Conservation (phyloP, 2,113 vertebrate genomes). For the Protomyctophum bolini region DNA sequence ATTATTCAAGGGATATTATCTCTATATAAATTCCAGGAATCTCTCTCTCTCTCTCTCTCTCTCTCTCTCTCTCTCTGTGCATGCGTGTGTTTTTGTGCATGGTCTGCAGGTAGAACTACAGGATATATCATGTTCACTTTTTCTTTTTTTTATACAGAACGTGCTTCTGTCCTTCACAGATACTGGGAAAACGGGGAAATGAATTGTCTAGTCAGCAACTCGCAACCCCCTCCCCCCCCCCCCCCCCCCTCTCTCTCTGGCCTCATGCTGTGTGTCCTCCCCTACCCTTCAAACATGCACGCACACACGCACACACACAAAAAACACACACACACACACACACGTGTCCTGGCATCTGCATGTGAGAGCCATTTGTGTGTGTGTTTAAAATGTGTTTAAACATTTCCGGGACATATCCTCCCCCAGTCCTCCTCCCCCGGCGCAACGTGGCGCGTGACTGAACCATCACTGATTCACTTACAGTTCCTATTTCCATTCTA, state of each 20-base stretch:
- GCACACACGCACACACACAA: too few relatives aligned
- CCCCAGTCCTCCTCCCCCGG: rapidly evolving
- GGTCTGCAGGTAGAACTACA: too few relatives aligned
- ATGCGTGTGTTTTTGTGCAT: too few relatives aligned
- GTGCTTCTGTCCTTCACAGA: slow-evolving; percentile 18
- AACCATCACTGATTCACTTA: not conserved
- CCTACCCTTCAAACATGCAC: slow-evolving; percentile 47
- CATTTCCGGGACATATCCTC: not conserved
- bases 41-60: too few relatives aligned
- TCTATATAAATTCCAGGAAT: too few relatives aligned
- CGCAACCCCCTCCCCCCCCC: not conserved
- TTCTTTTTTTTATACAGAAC: too few relatives aligned
- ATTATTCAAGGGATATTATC: too few relatives aligned
- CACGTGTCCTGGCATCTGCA: slow-evolving; percentile 19
- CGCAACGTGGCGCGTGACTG: too few relatives aligned
- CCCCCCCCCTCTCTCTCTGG: slow-evolving; percentile 3
- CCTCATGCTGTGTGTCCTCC: slow-evolving; percentile 49
- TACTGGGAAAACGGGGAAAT: slow-evolving; percentile 10
- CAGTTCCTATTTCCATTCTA: not conserved
- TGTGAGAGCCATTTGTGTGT: slow-evolving; percentile 10
- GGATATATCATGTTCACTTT: too few relatives aligned
- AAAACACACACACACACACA: not conserved
- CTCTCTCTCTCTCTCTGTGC: too few relatives aligned
- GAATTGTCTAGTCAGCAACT: slow-evolving; percentile 45
- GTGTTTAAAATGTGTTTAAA: slow-evolving; percentile 26